Conservation (phyloP, 2,797 vertebrate species). For the Tiaroga cobitis region DNA sequence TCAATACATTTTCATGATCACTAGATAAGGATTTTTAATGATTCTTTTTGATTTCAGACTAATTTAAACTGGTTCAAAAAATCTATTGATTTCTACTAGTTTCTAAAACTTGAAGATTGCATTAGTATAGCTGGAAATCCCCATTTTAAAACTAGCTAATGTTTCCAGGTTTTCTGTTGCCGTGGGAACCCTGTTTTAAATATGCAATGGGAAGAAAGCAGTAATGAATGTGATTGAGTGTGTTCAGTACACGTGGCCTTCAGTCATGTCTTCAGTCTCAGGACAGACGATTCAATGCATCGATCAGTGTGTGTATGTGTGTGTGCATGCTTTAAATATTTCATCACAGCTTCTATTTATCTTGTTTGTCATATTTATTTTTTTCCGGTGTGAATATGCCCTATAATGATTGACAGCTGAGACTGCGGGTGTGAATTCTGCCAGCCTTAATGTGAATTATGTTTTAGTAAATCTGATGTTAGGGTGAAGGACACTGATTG, state of each 20-base stretch:
- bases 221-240: constrained; percentile 2
- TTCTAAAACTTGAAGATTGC: too few relatives aligned
- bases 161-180: not conserved
- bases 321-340: constrained; percentile 14
- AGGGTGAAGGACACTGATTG: not conserved
- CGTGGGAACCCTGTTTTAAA: not conserved
- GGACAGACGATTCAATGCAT: not conserved
- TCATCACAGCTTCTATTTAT: constrained; percentile 3
- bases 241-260: constrained; percentile 16
- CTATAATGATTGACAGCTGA: not conserved
- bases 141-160: not conserved
- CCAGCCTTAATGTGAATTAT: constrained; percentile 10
- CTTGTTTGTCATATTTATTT: constrained; percentile 9
- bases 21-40: too few relatives aligned
- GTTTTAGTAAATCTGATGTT: not conserved
- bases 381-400: constrained; percentile 3
- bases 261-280: not conserved
- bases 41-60: not conserved
- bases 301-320: not conserved
- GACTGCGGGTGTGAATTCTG: not conserved
- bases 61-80: not conserved
- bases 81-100: not conserved
- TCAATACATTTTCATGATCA: not conserved
- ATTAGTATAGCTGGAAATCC: too few relatives aligned
- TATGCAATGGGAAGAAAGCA: not conserved